Percentiles rank a stretch among this genome's conserved stretches.
Evolutionary conservation across 2,888 invertebrate species (phyloP).

Genomic region (Leptinotarsa peninsularis): DNA sequence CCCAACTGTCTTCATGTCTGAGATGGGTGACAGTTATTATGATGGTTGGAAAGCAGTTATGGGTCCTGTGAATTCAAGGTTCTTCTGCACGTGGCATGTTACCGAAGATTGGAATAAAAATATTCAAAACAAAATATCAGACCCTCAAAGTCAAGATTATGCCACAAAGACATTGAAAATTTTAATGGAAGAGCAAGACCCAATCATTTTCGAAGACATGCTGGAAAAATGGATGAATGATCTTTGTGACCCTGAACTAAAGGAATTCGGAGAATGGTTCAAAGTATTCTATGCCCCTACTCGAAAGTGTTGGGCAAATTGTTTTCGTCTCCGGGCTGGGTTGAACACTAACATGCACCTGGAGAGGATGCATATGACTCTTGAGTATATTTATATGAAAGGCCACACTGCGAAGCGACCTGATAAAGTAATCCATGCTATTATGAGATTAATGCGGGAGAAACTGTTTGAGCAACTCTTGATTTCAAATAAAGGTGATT

Average conservation of each 20-base stretch:
- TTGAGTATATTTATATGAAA: conserved; percentile 47
- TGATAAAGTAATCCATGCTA: conserved; percentile 46
- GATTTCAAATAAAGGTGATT: conserved; percentile 48
- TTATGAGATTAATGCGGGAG: conserved; percentile 50
- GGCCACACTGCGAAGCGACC: conserved; percentile 47
- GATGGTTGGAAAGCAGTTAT: conserved; percentile 37
- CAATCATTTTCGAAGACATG: conserved; percentile 35
- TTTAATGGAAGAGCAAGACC: conserved; percentile 41
- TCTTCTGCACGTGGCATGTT: conserved; percentile 43
- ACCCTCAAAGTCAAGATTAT: conserved; percentile 27
- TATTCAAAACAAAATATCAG: conserved; percentile 33
- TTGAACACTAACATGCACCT: conserved; percentile 39
- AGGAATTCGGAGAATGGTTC: conserved; percentile 43
- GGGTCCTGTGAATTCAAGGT: conserved; percentile 30
- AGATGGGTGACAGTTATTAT: conserved; percentile 35
- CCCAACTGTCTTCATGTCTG: conserved; percentile 43
- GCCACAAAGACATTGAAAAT: conserved; percentile 29
- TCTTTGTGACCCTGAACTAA: conserved; percentile 26
- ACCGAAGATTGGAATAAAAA: conserved; percentile 36
- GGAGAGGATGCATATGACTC: conserved; percentile 36
- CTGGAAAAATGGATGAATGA: conserved; percentile 32
- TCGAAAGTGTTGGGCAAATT: conserved; percentile 43
- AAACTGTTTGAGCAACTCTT: conserved; percentile 47
- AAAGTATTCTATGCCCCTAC: conserved; percentile 33
- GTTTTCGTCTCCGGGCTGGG: conserved; percentile 37